phyloP scores from a whole-genome alignment of 2,888 invertebrate genomes.

The Aspidiotus destructor region DNA sequence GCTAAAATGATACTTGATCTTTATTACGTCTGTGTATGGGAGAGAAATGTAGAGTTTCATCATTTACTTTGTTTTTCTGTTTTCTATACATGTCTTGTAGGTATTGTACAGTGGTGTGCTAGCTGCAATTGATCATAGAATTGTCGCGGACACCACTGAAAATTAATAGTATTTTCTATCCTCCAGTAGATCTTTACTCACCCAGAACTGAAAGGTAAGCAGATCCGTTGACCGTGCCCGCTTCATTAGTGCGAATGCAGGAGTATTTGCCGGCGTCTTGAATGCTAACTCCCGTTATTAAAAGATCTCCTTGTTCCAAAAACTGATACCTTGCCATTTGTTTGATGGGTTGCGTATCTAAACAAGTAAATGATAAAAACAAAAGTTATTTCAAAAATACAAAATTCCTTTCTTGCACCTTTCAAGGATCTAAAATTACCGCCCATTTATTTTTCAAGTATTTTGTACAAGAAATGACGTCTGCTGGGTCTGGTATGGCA shows the following conservation, averaged over 20 bases:
- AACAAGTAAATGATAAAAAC: constrained; percentile 35
- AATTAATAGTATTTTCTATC: not conserved
- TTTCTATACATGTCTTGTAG: too few species aligned
- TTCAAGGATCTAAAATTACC: too few species aligned
- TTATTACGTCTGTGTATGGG: too few species aligned
- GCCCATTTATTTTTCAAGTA: too few species aligned
- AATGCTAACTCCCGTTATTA: constrained; percentile 74
- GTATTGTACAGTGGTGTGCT: too few species aligned
- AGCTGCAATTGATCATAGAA: too few species aligned
- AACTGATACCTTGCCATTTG: constrained; percentile 70
- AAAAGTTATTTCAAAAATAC: not conserved
- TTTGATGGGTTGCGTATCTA: constrained; percentile 54
- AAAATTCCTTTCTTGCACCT: not conserved
- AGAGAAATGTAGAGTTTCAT: too few species aligned
- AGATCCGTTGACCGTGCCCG: constrained; percentile 72
- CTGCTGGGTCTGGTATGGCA: too few species aligned
- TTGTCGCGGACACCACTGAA: too few species aligned
- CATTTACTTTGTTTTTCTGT: too few species aligned
- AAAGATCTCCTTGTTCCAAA: constrained; percentile 73
- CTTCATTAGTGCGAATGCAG: constrained; percentile 79
- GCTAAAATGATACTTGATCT: too few species aligned
- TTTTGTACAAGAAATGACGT: too few species aligned
- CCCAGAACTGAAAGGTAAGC: constrained; percentile 75
- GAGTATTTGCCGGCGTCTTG: constrained; percentile 82
- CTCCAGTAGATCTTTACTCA: constrained; percentile 43